Evolutionary conservation across 2,113 vertebrate genomes (phyloP).

Genomic region (Acrocephalus kingi): DNA sequence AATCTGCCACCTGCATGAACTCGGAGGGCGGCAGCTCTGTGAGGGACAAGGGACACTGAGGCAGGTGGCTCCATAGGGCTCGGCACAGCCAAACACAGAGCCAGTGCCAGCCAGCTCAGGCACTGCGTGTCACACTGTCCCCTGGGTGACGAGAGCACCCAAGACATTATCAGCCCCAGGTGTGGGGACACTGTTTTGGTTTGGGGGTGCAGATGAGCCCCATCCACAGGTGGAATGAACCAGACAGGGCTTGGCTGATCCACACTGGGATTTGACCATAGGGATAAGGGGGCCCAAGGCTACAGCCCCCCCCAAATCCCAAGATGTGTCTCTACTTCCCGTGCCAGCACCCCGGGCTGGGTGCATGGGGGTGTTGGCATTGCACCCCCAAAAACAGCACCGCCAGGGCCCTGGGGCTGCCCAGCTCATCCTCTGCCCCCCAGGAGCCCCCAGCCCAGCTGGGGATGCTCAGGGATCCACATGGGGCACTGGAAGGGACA

Average conservation of each 20-base stretch:
- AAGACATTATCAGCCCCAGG: neutral
- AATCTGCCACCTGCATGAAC: constrained; percentile 89
- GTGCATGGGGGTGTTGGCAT: fast-evolving
- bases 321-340: neutral
- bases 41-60: neutral
- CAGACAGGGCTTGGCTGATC: neutral
- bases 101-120: fast-evolving
- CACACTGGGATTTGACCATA: fast-evolving
- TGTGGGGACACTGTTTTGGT: fast-evolving
- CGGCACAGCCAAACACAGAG: fast-evolving
- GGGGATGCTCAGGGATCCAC: neutral
- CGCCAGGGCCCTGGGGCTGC: neutral
- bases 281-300: fast-evolving
- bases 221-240: neutral
- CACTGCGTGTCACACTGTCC: fast-evolving
- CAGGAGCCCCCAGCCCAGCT: neutral
- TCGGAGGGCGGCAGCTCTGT: constrained; percentile 90
- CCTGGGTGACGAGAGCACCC: fast-evolving
- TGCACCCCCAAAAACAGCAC: neutral
- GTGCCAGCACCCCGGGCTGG: neutral
- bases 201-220: neutral
- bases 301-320: fast-evolving
- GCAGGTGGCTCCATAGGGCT: neutral
- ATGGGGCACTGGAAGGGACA: fast-evolving
- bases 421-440: neutral